Base-by-base conservation (phyloP, 2,797 vertebrate genomes). In the Diglossa cyanea region DNA sequence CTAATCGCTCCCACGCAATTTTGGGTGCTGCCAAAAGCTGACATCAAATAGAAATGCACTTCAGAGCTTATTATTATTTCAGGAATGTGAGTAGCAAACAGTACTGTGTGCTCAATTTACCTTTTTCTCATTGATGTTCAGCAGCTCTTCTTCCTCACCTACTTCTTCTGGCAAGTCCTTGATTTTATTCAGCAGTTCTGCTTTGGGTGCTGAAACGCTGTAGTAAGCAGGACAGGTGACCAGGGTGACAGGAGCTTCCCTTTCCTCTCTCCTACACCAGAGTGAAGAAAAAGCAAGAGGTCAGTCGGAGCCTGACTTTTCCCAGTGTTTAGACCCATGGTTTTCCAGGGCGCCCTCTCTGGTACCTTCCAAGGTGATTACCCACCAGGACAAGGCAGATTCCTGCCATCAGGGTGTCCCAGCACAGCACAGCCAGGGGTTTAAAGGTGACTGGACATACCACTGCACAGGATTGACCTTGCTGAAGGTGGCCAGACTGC, bases 101-200 rank as follows among this genome's bases (percentile, higher is more conserved):
- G 53, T 60, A 60, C 26, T 14, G 12, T 54, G 45, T 37, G 37
- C 42, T 66, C 45, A 72, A 82, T 63, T 94, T 96, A 99, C 99
- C 98, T 99, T 99, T 84, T 97, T 99, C 77, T 98, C 98, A 19
- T 98, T 98, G 67, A 99, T 95, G 81, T 99, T 98, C 70, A 94
- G 88, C 48, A 96, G 94, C 48, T 98, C 97, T 37, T 98, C 98
- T 2, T 98, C 98, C 33, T 98, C 97, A 3, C 95, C 97, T 75
- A 74, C 81, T 87, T 98, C 96, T 6, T 97, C 97, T 11, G 98
- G 98, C 94, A 97, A 97, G n/a, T 94, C 96, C 93, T 91, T 97
- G 83, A 98, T 97, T 70, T 97, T 97, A 83, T 96, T 97, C 88
- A 98, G 97, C 62, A 97, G 72, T 11, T 93, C 97, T 10, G 97